phyloP scores from a whole-genome alignment of 2,888 invertebrate species.

The Leptinotarsa rubiginosa region DNA sequence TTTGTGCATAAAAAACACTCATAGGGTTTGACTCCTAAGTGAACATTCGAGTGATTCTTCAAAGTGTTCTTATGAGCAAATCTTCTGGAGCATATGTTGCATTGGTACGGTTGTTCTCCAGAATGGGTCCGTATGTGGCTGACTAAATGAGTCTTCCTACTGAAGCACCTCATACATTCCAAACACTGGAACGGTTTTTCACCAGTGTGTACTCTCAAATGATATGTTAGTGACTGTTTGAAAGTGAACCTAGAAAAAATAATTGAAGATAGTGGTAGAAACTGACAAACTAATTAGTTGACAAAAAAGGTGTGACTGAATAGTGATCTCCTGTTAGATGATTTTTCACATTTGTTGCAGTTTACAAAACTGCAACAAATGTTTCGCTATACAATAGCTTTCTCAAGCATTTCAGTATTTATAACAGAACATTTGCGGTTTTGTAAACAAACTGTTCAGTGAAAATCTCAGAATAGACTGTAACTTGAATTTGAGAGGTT shows the following conservation, averaged over 20 bases:
- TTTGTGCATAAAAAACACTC: background rate
- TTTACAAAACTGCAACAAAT: no score
- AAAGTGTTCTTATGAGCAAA: slow-evolving; percentile 2
- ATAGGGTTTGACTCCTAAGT: background rate
- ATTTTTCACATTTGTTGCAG: no score
- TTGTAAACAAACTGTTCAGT: no score
- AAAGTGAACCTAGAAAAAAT: background rate
- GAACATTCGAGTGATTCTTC: background rate
- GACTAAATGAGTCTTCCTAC: background rate
- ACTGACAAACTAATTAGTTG: no score
- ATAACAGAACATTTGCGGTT: no score
- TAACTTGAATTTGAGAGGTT: no score
- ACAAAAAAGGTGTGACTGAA: no score
- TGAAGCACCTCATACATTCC: background rate
- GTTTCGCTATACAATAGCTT: no score
- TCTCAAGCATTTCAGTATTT: no score
- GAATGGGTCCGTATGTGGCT: background rate
- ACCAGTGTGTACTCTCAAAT: slow-evolving; percentile 1
- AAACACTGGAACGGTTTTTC: slow-evolving; percentile 1
- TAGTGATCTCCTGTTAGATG: no score
- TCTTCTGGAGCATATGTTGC: background rate
- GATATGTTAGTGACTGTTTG: background rate
- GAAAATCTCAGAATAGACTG: no score
- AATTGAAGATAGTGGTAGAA: background rate
- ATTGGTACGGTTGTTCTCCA: slow-evolving; percentile 6